Percentiles rank a stretch among this genome's conserved stretches.
These are phyloP conservation scores for Bos indicus DNA, from an alignment of 2,113 vertebrate genomes.

Conservation along the genomic window DNA sequence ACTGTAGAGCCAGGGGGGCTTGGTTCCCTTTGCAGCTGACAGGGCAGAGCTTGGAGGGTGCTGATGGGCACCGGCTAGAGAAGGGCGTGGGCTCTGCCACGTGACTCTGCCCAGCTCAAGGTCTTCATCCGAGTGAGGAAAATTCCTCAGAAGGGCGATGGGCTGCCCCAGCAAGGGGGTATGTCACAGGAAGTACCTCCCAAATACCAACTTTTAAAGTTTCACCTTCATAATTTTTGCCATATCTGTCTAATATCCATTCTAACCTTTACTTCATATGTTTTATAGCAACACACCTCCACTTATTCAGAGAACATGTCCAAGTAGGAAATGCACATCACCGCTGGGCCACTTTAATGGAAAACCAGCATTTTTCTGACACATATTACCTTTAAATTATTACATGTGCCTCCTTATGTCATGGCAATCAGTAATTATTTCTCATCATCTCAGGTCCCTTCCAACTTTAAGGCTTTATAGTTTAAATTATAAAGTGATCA, in stretches of 20 bases:
- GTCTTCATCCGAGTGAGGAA: not conserved
- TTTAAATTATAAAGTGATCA: constrained; percentile 33
- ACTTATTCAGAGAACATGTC: not conserved
- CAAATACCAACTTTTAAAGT: not conserved
- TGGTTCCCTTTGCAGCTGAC: not conserved
- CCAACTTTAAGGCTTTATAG: not conserved
- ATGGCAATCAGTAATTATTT: not conserved
- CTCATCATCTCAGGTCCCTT: not conserved
- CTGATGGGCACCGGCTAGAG: not conserved
- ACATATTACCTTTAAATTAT: not conserved
- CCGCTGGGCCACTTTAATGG: not conserved
- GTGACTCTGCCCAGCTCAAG: not conserved
- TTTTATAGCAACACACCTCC: not conserved
- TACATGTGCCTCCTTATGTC: accelerated
- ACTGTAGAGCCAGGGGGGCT: not conserved
- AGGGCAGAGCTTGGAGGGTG: not conserved
- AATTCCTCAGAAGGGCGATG: accelerated
- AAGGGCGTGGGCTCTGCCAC: not conserved
- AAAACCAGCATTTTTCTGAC: not conserved
- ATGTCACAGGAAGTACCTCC: not conserved
- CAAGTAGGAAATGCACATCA: not conserved
- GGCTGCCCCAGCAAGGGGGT: too few relatives aligned
- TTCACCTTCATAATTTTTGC: not conserved
- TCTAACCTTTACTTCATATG: not conserved
- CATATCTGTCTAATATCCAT: not conserved